Evolutionary conservation across 2,888 invertebrate genomes (phyloP), one percentile per base, ranked within the genome.

Genomic region (Crioceris asparagi): DNA sequence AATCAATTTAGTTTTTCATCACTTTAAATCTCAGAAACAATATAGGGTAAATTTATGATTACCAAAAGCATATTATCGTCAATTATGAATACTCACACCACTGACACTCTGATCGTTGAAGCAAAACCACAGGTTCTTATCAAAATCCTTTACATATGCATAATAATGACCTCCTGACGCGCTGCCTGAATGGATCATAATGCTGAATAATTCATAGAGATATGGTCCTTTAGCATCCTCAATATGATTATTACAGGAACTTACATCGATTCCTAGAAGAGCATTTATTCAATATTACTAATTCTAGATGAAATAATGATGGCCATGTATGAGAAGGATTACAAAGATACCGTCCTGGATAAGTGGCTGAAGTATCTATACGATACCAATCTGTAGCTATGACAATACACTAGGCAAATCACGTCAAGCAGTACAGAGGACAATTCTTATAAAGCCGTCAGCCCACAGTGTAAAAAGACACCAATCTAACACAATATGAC

Each of bases 141-240:
- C 71, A 48, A 82, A 79, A 54, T 82, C 85, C 70, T 86, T 87
- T 41, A 91, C 86, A 55, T 88, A 90, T 2, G 87, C 90, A 62
- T 85, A 91, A 62, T 92, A 92, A 64, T 91, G 91, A 1, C 91
- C 91, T 16, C 88, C 88, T 12, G 82, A 80, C 1, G 90, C 88
- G 62, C 84, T 87, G 8, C 91, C 91, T 16, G 86, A 84, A 65
- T 91, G 91, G 39, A 91, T 84, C 86, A 91, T 87, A 46, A 91
- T 86, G 12, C 87, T 85, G 61, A 87, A 91, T 21, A 92, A 65
- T 61, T 92, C 87, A 60, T 91, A 91, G 30, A 77, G 65, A 61
- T 79, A 84, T 1, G 83, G 83, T 2, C 83, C 84, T 53, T 61
- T 62, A 47, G 71, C 70, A 44, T 72, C 72, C 47, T 68, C 70